A percentile compares a stretch with the other conserved stretches of the same genome.
phyloP scores from a whole-genome alignment of 2,888 invertebrate genomes.

The Venustoraphidia nigricollis region DNA sequence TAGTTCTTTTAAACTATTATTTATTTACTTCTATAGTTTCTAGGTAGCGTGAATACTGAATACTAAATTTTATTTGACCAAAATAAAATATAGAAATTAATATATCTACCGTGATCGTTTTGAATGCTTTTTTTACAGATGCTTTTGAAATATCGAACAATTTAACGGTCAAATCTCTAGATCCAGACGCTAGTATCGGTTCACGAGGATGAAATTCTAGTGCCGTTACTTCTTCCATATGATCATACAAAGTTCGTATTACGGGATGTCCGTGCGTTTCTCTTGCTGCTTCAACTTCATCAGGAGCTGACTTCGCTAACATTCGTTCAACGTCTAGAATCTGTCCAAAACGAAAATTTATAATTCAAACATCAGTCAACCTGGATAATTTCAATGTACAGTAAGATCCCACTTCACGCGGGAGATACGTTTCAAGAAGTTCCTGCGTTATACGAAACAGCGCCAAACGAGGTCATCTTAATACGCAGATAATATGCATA shows the following conservation, averaged over 20 bases:
- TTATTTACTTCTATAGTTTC: no score
- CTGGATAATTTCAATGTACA: background rate
- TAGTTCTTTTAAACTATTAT: no score
- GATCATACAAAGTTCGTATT: constrained; percentile 93
- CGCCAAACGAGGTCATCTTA: no score
- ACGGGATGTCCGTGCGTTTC: constrained; percentile 94
- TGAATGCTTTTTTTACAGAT: constrained; percentile 94
- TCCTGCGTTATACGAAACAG: no score
- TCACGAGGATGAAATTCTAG: constrained; percentile 94
- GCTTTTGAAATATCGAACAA: constrained; percentile 97
- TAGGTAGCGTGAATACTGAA: no score
- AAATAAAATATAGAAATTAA: no score
- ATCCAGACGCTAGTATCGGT: constrained; percentile 88
- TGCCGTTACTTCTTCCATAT: constrained; percentile 92
- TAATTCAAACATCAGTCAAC: constrained; percentile 3
- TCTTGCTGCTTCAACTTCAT: constrained; percentile 66
- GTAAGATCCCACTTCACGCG: no score
- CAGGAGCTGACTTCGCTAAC: constrained; percentile 93
- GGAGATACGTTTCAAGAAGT: no score
- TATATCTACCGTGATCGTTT: constrained; percentile 66
- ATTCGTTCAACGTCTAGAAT: constrained; percentile 98
- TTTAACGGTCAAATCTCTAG: constrained; percentile 85
- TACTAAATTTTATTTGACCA: no score
- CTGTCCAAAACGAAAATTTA: constrained; percentile 22
- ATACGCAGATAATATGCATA: no score